Conservation (phyloP, 2,888 invertebrate species). For the Glomeris marginata region DNA sequence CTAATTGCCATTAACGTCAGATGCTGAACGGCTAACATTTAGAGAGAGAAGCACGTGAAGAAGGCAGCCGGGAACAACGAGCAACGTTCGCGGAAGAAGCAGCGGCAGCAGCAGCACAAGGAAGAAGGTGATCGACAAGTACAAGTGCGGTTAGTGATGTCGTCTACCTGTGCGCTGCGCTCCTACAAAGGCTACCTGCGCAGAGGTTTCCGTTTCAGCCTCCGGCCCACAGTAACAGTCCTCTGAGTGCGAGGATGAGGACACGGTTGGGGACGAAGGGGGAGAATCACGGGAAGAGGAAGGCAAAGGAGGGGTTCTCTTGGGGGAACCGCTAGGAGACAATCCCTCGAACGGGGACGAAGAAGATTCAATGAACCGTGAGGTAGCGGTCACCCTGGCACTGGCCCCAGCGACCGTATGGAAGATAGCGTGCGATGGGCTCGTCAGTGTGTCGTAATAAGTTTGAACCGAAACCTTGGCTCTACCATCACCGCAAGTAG, state of each 20-base stretch:
- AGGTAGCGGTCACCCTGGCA: no score
- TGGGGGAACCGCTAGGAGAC: constrained; percentile 5
- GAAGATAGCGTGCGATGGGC: background rate
- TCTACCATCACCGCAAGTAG: no score
- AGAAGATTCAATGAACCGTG: no score
- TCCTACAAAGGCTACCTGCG: constrained; percentile 14
- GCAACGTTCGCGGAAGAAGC: constrained; percentile 6
- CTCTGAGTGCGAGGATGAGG: constrained; percentile 17
- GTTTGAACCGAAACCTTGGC: background rate
- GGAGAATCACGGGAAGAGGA: constrained; percentile 6
- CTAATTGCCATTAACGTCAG: no score
- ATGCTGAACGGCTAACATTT: no score
- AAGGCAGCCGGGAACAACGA: no score
- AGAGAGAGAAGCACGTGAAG: no score
- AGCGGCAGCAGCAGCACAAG: constrained; percentile 13
- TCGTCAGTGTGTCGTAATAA: background rate
- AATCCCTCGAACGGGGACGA: no score
- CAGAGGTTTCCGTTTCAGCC: constrained; percentile 11
- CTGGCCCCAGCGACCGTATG: no score
- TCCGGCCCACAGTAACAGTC: constrained; percentile 18
- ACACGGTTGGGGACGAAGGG: constrained; percentile 16
- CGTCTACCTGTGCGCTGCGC: constrained; percentile 16
- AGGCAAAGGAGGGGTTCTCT: background rate
- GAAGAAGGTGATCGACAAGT: constrained; percentile 8
- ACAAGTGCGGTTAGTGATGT: constrained; percentile 5